phyloP scores from a whole-genome alignment of 2,797 vertebrate genomes.

The Borostomias antarcticus region DNA sequence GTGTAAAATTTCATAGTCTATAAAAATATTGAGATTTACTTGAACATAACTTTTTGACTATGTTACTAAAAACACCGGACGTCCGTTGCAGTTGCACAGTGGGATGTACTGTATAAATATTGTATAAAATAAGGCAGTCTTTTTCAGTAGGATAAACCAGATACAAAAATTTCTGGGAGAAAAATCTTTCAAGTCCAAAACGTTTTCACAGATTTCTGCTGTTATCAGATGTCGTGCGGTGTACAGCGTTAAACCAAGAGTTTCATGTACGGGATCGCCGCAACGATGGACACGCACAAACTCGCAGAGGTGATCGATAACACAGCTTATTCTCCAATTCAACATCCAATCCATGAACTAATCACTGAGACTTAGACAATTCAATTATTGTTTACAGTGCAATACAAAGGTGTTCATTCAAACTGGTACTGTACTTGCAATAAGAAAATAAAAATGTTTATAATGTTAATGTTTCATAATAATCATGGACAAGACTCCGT shows the following conservation, averaged over 20 bases:
- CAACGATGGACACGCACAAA: constrained; percentile 61
- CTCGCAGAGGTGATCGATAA: constrained; percentile 68
- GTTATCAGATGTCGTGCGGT: constrained; percentile 73
- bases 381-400: constrained; percentile 85
- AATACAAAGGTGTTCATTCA: constrained; percentile 88
- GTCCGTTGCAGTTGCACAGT: constrained; percentile 80
- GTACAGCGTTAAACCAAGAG: constrained; percentile 69
- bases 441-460: constrained; percentile 89
- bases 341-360: constrained; percentile 78
- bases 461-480: constrained; percentile 81
- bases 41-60: constrained; percentile 79
- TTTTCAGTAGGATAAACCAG: constrained; percentile 86
- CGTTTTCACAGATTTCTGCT: constrained; percentile 81
- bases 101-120: constrained; percentile 94
- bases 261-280: constrained; percentile 65
- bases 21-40: constrained; percentile 90
- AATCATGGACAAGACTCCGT: constrained; percentile 76
- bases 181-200: constrained; percentile 76
- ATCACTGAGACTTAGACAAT: constrained; percentile 81
- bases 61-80: constrained; percentile 81
- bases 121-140: constrained; percentile 96
- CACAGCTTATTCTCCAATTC: constrained; percentile 80
- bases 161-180: constrained; percentile 83
- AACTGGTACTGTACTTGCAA: constrained; percentile 86
- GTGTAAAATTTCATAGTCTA: constrained; percentile 89